Conservation (phyloP, 2,113 vertebrate genomes). For the Etia nguti region DNA sequence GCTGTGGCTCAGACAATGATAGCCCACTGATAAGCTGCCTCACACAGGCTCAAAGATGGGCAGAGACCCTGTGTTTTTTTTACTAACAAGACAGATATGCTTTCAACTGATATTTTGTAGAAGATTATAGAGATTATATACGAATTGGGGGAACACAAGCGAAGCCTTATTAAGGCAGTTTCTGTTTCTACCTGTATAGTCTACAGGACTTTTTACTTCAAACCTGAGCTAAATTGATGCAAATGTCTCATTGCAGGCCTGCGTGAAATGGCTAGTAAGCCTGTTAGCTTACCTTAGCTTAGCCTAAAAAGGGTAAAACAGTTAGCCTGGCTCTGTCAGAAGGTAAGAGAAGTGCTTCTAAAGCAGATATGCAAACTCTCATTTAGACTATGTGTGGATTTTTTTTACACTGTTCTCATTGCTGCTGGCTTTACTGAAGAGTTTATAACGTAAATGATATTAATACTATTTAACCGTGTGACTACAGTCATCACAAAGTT, state of each 20-base stretch:
- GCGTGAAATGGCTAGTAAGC: not conserved
- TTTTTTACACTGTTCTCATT: not conserved
- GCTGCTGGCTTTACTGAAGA: not conserved
- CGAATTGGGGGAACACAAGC: not conserved
- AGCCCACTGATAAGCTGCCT: slow-evolving; percentile 59
- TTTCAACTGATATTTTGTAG: slow-evolving; percentile 7
- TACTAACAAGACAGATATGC: not conserved
- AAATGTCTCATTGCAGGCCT: not conserved
- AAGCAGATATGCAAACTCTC: not conserved
- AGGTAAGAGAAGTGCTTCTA: not conserved
- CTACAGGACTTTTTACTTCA: not conserved
- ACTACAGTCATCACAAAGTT: not conserved
- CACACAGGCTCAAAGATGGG: slow-evolving; percentile 19
- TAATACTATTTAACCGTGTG: not conserved
- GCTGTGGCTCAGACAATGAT: slow-evolving; percentile 61
- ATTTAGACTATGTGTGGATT: not conserved
- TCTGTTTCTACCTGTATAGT: not conserved
- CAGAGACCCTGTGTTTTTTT: slow-evolving; percentile 19
- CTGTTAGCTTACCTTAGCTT: not conserved
- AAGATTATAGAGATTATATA: not conserved
- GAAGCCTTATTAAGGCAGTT: not conserved
- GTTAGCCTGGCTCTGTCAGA: not conserved
- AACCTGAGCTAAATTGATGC: not conserved
- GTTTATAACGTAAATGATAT: not conserved
- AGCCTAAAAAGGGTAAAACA: not conserved